Evolutionary conservation across 30 jellyfish, hydroid and myxozoan genomes (phyloP), one percentile per base, ranked within the genome.

Genomic region (Cassiopea xamachana): DNA sequence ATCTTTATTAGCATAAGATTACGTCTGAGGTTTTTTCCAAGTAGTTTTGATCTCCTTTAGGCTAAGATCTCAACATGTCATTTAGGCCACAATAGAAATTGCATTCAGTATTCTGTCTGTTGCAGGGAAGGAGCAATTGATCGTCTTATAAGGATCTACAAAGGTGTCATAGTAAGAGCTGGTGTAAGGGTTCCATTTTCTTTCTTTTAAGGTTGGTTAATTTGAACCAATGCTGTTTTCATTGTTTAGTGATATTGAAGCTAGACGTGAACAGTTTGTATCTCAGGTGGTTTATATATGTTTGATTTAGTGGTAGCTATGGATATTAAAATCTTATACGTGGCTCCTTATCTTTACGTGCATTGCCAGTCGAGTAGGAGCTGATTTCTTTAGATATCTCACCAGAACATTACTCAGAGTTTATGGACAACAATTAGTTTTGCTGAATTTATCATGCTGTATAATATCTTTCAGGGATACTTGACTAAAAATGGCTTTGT

Each of bases 91-190:
- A 27, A 27, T 10, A 10, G 39, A 39, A 73, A 2, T 10, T 73
- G 12, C 12, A 13, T 27, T 18, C 39, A 10, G 17, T 73, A 2
- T 10, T 73, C 71, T 48, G 2, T 75, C 47, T 47, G 7, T 88
- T 71, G 59, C 91, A 94, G 98, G 81, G 98, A 94, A 81, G 98
- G 98, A 47, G 98, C 98, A 1, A 94, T 94, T 61, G 98, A 94
- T 68, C 94, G 98, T 7, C 94, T 94, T 50, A 88, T 94, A 45
- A 86, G 90, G 51, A 87, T 94, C 75, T 94, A 94, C 98, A 94
- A 94, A 73, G 92, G 91, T 19, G 89, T 91, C 69, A 47, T 94
- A 44, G 93, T 90, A 6, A 83, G 92, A 87, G 62, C 93, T 76
- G 98, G 98, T 18, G 98, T 94, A 90, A 81, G 98, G 15, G 59